Evolutionary conservation across 1,140 invertebrate species (phyloP), one percentile per base, ranked within the genome.

Genomic region (Popillia japonica): DNA sequence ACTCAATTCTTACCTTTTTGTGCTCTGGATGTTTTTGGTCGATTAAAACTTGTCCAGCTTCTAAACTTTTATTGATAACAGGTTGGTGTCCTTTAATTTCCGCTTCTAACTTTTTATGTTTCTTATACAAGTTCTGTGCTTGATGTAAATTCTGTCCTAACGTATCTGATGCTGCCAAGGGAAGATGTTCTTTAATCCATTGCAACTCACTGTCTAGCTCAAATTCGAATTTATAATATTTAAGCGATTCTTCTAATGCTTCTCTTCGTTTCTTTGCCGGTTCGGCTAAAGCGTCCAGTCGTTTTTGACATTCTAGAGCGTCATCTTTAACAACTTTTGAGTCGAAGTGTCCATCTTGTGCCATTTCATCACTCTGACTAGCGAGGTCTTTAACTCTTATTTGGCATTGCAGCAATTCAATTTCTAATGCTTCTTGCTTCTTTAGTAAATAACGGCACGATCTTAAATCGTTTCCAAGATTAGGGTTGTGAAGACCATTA

Each of bases 181-280:
- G 93, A 76, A 94, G 85, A 80, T 97, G 94, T 86, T 99, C 98
- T 42, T 93, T 93, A 76, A 99, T 97, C 98, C 98, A 99, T 85
- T 98, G 96, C 82, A 98, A 89, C 87, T 99, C 97, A 0, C 93
- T 93, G 78, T 98, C 95, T 42, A 98, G 89, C 86, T 99, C 96
- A 85, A 98, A 98, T 27, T 93, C 93, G 87, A 99, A 98, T 86
- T 99, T 97, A 86, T 99, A 96, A 84, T 95, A 95, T 78, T 94
- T 91, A 75, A 90, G 86, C 72, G 82, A 77, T 85, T 97, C 96
- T 84, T 98, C 95, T 3, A 99, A 87, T 11, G 92, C 92, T 34
- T 91, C 91, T n/a, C 95, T 90, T 41, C 97, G 89, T 44, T 88
- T 87, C 20, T 88, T 86, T 0, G 92, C 90, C 3, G 93, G 92